Evolutionary conservation across 2,797 vertebrate genomes (phyloP), one percentile per base, ranked within the genome.

Genomic region (Micromesistius poutassou): DNA sequence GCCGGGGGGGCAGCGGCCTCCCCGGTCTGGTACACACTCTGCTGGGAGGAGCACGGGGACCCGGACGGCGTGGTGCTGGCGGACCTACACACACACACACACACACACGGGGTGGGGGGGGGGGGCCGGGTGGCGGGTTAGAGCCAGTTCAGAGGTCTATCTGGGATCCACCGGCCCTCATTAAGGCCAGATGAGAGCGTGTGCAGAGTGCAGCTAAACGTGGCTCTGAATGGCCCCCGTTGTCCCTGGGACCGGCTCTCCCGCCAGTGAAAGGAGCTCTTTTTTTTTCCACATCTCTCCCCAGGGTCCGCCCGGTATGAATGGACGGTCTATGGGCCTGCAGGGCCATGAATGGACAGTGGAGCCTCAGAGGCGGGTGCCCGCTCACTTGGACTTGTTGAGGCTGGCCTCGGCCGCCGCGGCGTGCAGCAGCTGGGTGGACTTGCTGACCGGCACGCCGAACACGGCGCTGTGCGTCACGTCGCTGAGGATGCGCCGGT

Each of bases 1-100:
- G 93, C 89, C 38, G 95, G 88, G 12, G 93, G 92, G 0, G 80
- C 13, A 0, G 86, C 88, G 5, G 1, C 68, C 7, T 92, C 93
- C 33, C 78, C 84, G 30, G 96, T 93, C 82, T 97, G 96, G 88
- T 96, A 98, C 76, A 99, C 98, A 0, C 96, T 98, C 89, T 98
- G 97, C 87, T 99, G 98, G 0, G 98, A 99, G 46, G 97, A 97
- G 89, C 96, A 94, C 5, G 98, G 98, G 31, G 98, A 99, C 74
- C 98, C 98, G 13, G 98, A 99, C 2, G 98, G 98, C 1, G 98
- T 99, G 74, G 98, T 99, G 82, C 96, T 97, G 84, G 98, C 98
- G 81, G 98, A 99, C 90, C 98, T 99, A 83, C 75, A 33, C 33
- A 33, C 33, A 33, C 33, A 33, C 33, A 33, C 40, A 40, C 40